Evolutionary conservation across 37 sponge, comb jelly and placozoan genomes (phyloP).

Genomic region (Lycopodina hypogea): DNA sequence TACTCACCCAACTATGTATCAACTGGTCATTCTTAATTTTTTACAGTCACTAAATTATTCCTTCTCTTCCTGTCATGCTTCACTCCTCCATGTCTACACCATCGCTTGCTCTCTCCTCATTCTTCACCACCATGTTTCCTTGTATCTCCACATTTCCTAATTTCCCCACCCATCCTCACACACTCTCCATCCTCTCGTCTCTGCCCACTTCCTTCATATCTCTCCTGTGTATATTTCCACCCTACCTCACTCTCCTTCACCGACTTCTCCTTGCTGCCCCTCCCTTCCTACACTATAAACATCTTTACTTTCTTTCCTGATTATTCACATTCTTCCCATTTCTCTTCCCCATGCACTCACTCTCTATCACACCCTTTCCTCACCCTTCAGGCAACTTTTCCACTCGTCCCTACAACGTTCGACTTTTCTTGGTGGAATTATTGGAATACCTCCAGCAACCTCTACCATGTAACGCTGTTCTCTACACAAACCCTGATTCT

Average conservation of each 20-base stretch:
- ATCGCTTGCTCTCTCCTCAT: conserved; percentile 1
- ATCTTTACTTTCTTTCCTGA: too few relatives aligned
- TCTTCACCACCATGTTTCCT: background rate
- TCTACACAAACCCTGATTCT: conserved; percentile 19
- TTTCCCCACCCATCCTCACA: background rate
- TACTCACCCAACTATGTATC: too few relatives aligned
- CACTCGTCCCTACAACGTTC: conserved; percentile 51
- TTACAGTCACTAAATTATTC: too few relatives aligned
- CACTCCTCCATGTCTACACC: background rate
- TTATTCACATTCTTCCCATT: too few relatives aligned
- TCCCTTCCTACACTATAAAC: too few relatives aligned
- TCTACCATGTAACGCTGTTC: conserved; percentile 30
- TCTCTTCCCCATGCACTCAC: background rate
- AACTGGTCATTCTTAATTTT: too few relatives aligned
- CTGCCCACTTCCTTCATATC: background rate
- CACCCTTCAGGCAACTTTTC: conserved; percentile 33
- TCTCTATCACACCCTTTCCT: background rate
- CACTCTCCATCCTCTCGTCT: background rate
- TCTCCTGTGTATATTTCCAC: background rate
- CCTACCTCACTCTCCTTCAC: background rate
- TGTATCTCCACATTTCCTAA: background rate
- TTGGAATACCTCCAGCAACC: conserved; percentile 17
- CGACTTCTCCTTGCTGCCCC: background rate
- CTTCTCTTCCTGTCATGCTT: too few relatives aligned
- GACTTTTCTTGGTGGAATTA: conserved; percentile 54